Conservation (phyloP, 2,797 vertebrate genomes). For the Centroberyx gerrardi region DNA sequence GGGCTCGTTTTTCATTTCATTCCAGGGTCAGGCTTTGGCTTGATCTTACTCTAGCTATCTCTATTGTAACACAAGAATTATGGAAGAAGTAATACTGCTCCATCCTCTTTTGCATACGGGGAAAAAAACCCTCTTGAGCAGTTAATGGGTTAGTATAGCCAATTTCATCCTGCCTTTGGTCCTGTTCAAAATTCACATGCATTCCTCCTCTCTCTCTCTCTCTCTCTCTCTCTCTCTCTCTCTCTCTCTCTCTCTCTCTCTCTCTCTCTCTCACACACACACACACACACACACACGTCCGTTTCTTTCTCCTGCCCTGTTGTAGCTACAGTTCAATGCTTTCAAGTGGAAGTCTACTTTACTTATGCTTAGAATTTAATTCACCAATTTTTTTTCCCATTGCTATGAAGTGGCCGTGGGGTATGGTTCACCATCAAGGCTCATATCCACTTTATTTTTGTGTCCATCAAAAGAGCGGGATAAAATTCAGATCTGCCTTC, state of each 20-base stretch:
- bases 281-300: constrained; percentile 56
- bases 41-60: constrained; percentile 70
- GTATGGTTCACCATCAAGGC: constrained; percentile 73
- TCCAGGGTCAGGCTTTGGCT: constrained; percentile 68
- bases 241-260: constrained; percentile 14
- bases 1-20: constrained; percentile 49
- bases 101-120: constrained; percentile 70
- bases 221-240: not conserved
- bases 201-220: constrained; percentile 53
- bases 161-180: constrained; percentile 76
- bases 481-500: constrained; percentile 57
- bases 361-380: constrained; percentile 82
- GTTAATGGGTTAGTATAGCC: constrained; percentile 70
- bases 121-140: constrained; percentile 60
- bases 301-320: constrained; percentile 66
- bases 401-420: constrained; percentile 72
- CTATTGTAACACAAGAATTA: constrained; percentile 71
- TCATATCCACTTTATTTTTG: constrained; percentile 77
- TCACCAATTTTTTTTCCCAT: constrained; percentile 65
- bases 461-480: constrained; percentile 70
- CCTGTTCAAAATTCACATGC: constrained; percentile 73
- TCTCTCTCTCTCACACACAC: not conserved
- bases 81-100: constrained; percentile 59
- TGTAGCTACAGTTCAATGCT: constrained; percentile 68
- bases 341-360: constrained; percentile 83